Evolutionary conservation across 64 coral and sea anemone species (phyloP).

Genomic region (Acropora tenuis): DNA sequence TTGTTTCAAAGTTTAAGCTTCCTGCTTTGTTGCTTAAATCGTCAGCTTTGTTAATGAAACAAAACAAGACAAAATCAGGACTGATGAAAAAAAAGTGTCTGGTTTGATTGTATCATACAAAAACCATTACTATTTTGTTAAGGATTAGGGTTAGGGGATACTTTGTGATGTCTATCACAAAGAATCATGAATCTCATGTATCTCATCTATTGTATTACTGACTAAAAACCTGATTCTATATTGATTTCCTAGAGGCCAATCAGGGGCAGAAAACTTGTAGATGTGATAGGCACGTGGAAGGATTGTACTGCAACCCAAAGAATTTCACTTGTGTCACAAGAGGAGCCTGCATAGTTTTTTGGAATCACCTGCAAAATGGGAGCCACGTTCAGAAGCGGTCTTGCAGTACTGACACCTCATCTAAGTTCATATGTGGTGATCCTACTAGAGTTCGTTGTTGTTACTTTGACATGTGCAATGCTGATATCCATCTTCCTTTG

Average conservation of each 20-base stretch:
- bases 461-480: slow-evolving; percentile 77
- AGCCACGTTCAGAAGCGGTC: neutral
- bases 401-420: neutral
- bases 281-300: neutral
- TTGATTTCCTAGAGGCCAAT: neutral
- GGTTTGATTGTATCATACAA: too few relatives aligned
- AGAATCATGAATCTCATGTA: too few relatives aligned
- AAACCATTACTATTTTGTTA: too few relatives aligned
- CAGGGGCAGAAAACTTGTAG: neutral
- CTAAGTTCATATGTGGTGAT: neutral
- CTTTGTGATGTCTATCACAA: too few relatives aligned
- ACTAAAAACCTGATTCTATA: neutral
- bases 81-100: too few relatives aligned
- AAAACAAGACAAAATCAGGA: too few relatives aligned
- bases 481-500: neutral
- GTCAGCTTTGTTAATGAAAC: too few relatives aligned
- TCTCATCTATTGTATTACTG: neutral
- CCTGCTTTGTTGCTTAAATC: too few relatives aligned
- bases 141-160: too few relatives aligned
- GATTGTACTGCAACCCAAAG: neutral
- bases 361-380: neutral
- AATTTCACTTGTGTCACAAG: slow-evolving; percentile 46
- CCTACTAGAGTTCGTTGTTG: slow-evolving; percentile 44
- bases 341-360: slow-evolving; percentile 20
- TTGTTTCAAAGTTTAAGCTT: too few relatives aligned